These are phyloP conservation scores for Pheosia tremula DNA, from an alignment of 2,888 invertebrate genomes.

Conservation along the genomic window DNA sequence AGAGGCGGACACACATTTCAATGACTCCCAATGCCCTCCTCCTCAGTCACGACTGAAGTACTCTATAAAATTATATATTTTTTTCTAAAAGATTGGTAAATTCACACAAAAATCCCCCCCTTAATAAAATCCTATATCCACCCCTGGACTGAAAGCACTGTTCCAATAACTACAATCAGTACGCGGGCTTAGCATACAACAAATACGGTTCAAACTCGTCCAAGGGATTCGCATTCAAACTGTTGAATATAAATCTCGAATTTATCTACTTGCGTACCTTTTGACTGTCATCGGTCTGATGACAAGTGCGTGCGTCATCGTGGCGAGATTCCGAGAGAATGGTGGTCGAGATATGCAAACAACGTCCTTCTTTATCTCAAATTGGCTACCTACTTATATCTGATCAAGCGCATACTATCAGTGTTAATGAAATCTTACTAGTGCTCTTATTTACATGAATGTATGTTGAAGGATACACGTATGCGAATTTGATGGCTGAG, in stretches of 20 bases:
- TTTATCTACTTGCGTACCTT: constrained; percentile 23
- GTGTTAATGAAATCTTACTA: neutral
- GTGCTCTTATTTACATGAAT: neutral
- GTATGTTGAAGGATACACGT: no score
- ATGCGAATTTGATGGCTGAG: no score
- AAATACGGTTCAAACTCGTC: neutral
- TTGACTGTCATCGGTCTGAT: constrained; percentile 21
- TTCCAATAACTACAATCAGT: neutral
- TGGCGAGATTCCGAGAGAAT: constrained; percentile 10
- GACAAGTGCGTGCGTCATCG: constrained; percentile 31
- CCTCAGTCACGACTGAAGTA: no score
- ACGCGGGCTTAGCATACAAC: neutral
- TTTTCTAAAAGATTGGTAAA: no score
- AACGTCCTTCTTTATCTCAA: constrained; percentile 19
- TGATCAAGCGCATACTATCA: neutral
- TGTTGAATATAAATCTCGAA: neutral
- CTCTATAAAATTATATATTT: no score
- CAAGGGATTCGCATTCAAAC: neutral
- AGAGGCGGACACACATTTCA: no score
- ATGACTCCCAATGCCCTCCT: no score
- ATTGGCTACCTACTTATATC: constrained; percentile 15
- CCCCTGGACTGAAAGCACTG: neutral
- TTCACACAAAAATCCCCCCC: no score
- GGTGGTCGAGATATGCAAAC: constrained; percentile 15
- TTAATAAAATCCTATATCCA: no score